Conservation (phyloP, 2,888 invertebrate species). For the Synergus japonicus region DNA sequence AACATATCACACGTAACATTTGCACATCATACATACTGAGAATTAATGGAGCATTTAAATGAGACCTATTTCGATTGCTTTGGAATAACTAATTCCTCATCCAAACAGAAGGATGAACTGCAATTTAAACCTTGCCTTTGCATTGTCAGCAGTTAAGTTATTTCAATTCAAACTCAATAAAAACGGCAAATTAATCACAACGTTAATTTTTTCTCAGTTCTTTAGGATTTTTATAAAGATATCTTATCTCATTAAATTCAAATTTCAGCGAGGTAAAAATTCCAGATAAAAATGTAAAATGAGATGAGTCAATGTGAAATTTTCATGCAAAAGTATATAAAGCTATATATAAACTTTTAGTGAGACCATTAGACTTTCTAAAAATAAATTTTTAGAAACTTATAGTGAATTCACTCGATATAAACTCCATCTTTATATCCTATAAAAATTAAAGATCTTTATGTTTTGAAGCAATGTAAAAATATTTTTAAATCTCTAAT, state of each 20-base stretch:
- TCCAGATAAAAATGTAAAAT: background rate
- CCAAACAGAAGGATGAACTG: background rate
- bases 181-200: background rate
- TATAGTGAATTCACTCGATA: background rate
- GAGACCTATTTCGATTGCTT: constrained; percentile 32
- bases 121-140: background rate
- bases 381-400: background rate
- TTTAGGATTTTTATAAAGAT: background rate
- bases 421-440: background rate
- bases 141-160: background rate
- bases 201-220: background rate
- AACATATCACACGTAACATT: constrained; percentile 75
- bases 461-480: constrained; percentile 37
- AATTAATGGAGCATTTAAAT: constrained; percentile 32
- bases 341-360: background rate
- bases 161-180: background rate
- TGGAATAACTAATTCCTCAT: constrained; percentile 28
- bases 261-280: background rate
- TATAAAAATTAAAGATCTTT: background rate
- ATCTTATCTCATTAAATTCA: background rate
- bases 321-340: constrained; percentile 2
- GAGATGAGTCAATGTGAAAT: constrained; percentile 3
- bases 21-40: constrained; percentile 63
- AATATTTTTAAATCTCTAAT: constrained; percentile 40
- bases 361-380: background rate